Percentiles rank a stretch among this genome's conserved stretches.
Conservation (phyloP, 1,140 invertebrate genomes). For the Grapholita molesta region DNA sequence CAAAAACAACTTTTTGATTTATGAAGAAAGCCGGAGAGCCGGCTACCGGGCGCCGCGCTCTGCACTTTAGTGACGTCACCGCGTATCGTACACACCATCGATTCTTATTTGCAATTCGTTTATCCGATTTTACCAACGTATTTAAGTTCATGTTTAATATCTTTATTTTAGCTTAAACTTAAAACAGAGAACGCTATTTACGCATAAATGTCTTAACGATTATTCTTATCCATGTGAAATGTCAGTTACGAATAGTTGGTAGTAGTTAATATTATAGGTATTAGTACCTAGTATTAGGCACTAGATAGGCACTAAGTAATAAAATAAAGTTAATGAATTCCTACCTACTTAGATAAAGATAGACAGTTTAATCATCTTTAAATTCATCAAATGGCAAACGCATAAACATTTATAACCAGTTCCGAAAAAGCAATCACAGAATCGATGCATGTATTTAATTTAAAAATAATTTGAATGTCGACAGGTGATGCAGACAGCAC, state of each 20-base stretch:
- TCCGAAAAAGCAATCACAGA: conserved; percentile 1
- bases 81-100: background rate
- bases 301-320: too few species aligned
- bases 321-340: too few species aligned
- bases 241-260: too few species aligned
- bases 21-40: conserved; percentile 67
- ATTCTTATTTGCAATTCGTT: conserved; percentile 1
- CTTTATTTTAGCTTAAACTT: background rate
- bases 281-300: too few species aligned
- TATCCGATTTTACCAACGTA: background rate
- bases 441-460: conserved; percentile 17
- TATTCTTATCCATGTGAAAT: background rate
- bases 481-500: conserved; percentile 34
- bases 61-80: conserved; percentile 47
- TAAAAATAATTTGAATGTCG: conserved; percentile 32
- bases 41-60: conserved; percentile 65
- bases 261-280: too few species aligned
- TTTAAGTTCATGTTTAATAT: background rate
- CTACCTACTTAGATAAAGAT: too few species aligned
- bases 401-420: background rate
- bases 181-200: background rate
- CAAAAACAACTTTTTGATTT: conserved; percentile 76
- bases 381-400: background rate
- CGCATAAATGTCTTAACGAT: background rate
- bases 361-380: background rate